Evolutionary conservation across 2,113 vertebrate species (phyloP).

Genomic region (Corydoras sp.): DNA sequence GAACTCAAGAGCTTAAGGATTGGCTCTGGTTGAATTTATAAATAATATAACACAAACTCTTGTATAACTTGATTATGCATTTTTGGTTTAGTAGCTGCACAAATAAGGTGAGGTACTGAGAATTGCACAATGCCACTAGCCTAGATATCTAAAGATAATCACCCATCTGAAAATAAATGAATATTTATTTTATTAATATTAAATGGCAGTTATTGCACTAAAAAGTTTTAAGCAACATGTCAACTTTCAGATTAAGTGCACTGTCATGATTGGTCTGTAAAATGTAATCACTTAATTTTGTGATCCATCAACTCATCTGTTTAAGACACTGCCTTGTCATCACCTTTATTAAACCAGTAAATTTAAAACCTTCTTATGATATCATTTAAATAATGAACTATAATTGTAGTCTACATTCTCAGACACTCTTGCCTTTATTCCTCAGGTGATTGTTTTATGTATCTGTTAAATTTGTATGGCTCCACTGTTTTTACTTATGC

Average conservation of each 20-base stretch:
- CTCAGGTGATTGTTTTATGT: slow-evolving; percentile 53
- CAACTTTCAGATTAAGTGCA: no score
- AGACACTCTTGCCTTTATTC: slow-evolving; percentile 61
- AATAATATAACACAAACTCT: no score
- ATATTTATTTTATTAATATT: neutral
- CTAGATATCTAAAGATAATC: neutral
- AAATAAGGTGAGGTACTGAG: neutral
- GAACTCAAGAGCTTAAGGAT: neutral
- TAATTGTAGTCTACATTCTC: slow-evolving; percentile 20
- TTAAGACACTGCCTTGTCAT: slow-evolving; percentile 7
- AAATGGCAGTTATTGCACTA: slow-evolving; percentile 21
- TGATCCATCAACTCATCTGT: neutral
- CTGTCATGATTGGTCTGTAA: no score
- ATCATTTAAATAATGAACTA: slow-evolving; percentile 26
- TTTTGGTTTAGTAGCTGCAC: no score
- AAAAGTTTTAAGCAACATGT: neutral
- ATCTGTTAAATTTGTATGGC: slow-evolving; percentile 23
- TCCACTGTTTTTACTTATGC: slow-evolving; percentile 27
- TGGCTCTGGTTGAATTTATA: no score
- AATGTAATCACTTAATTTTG: neutral
- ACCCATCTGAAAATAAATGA: neutral
- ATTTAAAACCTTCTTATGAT: neutral
- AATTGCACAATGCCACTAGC: neutral
- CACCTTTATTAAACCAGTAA: neutral
- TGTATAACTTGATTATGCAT: no score